A percentile compares a stretch with the other conserved stretches of the same genome.
Evolutionary conservation across 2,888 invertebrate genomes (phyloP).

Genomic region (Psylliodes chrysocephalus): DNA sequence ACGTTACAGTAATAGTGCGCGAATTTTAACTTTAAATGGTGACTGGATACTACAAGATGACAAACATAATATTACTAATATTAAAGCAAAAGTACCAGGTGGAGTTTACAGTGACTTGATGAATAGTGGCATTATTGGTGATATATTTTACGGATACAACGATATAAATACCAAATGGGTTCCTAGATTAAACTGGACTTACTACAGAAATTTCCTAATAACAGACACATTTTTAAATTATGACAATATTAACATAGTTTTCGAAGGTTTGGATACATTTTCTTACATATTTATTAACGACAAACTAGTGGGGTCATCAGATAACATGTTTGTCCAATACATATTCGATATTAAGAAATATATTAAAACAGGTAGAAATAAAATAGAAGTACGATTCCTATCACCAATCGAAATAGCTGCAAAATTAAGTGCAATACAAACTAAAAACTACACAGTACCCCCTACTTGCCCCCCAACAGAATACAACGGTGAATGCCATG

Average conservation of each 20-base stretch:
- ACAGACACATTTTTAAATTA: constrained; percentile 53
- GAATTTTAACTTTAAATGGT: constrained; percentile 37
- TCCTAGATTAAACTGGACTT: constrained; percentile 82
- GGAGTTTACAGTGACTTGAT: constrained; percentile 81
- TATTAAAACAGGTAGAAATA: constrained; percentile 34
- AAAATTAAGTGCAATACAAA: constrained; percentile 51
- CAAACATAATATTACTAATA: constrained; percentile 33
- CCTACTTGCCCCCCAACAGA: constrained; percentile 79
- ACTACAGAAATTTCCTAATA: constrained; percentile 71
- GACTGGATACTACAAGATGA: constrained; percentile 41
- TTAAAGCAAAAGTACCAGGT: constrained; percentile 76
- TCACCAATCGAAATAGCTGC: constrained; percentile 58
- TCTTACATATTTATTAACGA: constrained; percentile 79
- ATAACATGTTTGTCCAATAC: constrained; percentile 90
- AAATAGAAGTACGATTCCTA: constrained; percentile 53
- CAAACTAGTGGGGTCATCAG: constrained; percentile 70
- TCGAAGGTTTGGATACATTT: constrained; percentile 89
- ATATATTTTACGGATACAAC: constrained; percentile 77
- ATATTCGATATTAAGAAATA: constrained; percentile 71
- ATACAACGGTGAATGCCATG: constrained; percentile 91
- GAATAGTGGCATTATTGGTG: constrained; percentile 68
- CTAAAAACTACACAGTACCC: constrained; percentile 67
- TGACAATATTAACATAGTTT: constrained; percentile 70
- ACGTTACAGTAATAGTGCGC: not conserved
- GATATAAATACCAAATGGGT: constrained; percentile 87